phyloP scores from a whole-genome alignment of 1,140 invertebrate genomes.

The Drosophila dunni region DNA sequence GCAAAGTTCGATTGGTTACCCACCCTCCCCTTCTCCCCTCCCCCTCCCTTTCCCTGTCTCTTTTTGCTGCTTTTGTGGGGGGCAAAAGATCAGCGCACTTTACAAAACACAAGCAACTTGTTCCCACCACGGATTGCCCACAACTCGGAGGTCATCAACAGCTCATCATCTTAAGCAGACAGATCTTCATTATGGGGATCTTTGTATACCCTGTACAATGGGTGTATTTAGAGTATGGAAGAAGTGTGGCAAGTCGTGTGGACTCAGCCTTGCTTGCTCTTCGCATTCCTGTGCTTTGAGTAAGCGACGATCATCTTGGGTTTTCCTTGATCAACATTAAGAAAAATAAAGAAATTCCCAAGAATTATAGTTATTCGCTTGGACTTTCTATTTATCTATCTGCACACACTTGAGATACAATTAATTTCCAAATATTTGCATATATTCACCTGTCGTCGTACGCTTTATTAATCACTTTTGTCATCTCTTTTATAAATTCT shows the following conservation, averaged over 20 bases:
- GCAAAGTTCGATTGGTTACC: constrained; percentile 68
- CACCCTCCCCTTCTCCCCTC: no score
- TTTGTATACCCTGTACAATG: neutral
- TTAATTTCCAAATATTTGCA: constrained; percentile 45
- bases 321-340: constrained; percentile 58
- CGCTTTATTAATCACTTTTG: constrained; percentile 38
- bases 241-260: no score
- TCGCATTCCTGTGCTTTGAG: constrained; percentile 70
- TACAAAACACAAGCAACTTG: constrained; percentile 48
- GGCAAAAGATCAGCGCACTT: constrained; percentile 75
- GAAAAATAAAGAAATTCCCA: constrained; percentile 38
- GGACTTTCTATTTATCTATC: constrained; percentile 9
- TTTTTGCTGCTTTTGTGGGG: neutral
- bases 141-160: constrained; percentile 47
- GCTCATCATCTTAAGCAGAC: constrained; percentile 2
- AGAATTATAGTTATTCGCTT: constrained; percentile 31
- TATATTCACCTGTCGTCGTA: constrained; percentile 44
- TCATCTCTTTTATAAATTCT: constrained; percentile 19
- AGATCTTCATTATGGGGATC: neutral
- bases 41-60: no score
- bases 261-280: no score
- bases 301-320: constrained; percentile 62
- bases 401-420: constrained; percentile 21
- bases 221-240: no score
- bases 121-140: constrained; percentile 11